Conservation (phyloP, 2,888 invertebrate genomes). For the Sinelater perroti region DNA sequence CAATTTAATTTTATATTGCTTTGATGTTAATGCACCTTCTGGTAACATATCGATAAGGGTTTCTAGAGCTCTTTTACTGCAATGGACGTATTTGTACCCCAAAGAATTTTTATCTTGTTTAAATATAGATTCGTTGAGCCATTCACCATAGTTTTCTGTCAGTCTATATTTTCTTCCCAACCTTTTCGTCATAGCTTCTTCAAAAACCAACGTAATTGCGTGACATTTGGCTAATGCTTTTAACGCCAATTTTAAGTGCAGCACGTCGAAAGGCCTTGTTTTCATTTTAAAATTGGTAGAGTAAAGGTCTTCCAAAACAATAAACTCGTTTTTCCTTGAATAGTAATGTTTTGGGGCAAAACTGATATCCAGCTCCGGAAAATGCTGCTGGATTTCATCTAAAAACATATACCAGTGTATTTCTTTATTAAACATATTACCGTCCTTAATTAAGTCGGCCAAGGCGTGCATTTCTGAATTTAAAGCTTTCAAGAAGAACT, state of each 20-base stretch:
- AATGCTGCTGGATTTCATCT: neutral
- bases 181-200: conserved; percentile 34
- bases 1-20: conserved; percentile 27
- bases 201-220: conserved; percentile 51
- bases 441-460: neutral
- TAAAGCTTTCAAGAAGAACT: conserved; percentile 3
- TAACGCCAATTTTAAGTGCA: conserved; percentile 42
- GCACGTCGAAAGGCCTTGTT: conserved; percentile 31
- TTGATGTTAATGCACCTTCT: conserved; percentile 2
- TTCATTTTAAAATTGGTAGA: conserved; percentile 43
- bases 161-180: conserved; percentile 40
- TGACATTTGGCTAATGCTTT: conserved; percentile 50
- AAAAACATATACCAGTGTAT: conserved; percentile 1
- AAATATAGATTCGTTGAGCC: conserved; percentile 56
- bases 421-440: conserved; percentile 10
- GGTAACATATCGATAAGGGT: conserved; percentile 27
- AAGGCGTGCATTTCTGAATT: neutral
- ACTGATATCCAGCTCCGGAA: neutral
- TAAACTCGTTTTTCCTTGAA: conserved; percentile 48
- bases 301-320: conserved; percentile 57
- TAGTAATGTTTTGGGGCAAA: conserved; percentile 54
- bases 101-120: conserved; percentile 46
- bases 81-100: conserved; percentile 42
- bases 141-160: conserved; percentile 48
- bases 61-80: conserved; percentile 16